Percentiles rank a stretch among this genome's conserved stretches.
These are phyloP conservation scores for Archegozetes longisetosus DNA, from an alignment of 1,140 invertebrate genomes.

Conservation along the genomic window DNA sequence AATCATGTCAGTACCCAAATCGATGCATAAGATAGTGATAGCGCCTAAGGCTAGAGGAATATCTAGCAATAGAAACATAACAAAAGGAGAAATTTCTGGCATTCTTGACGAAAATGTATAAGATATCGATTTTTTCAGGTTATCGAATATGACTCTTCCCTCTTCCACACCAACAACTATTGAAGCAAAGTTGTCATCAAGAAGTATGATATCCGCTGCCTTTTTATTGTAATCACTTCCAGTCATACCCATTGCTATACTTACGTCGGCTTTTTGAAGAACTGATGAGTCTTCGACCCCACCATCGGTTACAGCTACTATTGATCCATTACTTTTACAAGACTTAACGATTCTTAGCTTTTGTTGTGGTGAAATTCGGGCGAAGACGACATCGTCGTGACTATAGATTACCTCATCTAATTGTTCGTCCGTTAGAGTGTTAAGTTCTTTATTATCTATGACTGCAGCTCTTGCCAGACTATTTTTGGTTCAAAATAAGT, in stretches of 20 bases:
- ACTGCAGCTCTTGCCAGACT: slow-evolving; percentile 74
- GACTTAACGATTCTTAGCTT: slow-evolving; percentile 98
- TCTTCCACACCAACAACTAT: slow-evolving; percentile 99
- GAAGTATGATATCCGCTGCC: slow-evolving; percentile 97
- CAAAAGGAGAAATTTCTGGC: slow-evolving; percentile 96
- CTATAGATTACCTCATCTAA: slow-evolving; percentile 83
- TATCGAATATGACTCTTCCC: slow-evolving; percentile 93
- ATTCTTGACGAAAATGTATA: slow-evolving; percentile 98
- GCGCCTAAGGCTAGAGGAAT: slow-evolving; percentile 93
- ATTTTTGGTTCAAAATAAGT: too few relatives aligned
- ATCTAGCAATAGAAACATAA: slow-evolving; percentile 90
- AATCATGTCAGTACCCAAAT: slow-evolving; percentile 97
- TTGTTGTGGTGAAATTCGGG: slow-evolving; percentile 94
- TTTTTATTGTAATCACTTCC: slow-evolving; percentile 98
- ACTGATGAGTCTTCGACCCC: slow-evolving; percentile 95
- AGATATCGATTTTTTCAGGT: slow-evolving; percentile 98
- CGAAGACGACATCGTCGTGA: slow-evolving; percentile 96
- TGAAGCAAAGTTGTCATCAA: slow-evolving; percentile 98
- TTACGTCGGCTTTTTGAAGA: slow-evolving; percentile 90
- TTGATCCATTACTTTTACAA: slow-evolving; percentile 42
- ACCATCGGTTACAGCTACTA: slow-evolving; percentile 89
- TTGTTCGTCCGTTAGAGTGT: slow-evolving; percentile 71
- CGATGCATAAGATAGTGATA: slow-evolving; percentile 97
- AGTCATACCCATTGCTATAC: slow-evolving; percentile 94
- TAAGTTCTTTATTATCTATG: slow-evolving; percentile 81